Conservation (phyloP, 2,888 invertebrate genomes). For the Stramonita haemastoma region DNA sequence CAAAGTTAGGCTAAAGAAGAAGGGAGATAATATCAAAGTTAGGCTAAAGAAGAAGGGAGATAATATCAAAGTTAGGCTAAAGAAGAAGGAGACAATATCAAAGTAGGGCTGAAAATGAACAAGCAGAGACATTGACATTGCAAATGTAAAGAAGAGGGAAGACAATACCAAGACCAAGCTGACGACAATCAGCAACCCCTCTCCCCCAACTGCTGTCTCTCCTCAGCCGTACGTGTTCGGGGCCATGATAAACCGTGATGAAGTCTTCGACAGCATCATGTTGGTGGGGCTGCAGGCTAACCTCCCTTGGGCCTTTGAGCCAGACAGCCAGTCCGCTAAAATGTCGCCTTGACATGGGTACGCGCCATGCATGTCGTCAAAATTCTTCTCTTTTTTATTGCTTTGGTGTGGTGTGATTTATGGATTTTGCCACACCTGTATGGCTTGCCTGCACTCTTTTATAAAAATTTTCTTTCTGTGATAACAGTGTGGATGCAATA, state of each 20-base stretch:
- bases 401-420: neutral
- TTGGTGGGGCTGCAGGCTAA: conserved; percentile 46
- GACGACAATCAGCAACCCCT: neutral
- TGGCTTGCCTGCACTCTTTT: too few species aligned
- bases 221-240: conserved; percentile 75
- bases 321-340: conserved; percentile 19
- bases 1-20: neutral
- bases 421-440: too few species aligned
- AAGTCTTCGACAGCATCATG: conserved; percentile 66
- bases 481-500: too few species aligned
- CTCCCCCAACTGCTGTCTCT: neutral
- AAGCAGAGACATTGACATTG: neutral
- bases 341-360: conserved; percentile 20
- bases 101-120: too few species aligned
- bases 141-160: neutral
- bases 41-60: too few species aligned
- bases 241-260: conserved; percentile 75
- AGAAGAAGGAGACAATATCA: too few species aligned
- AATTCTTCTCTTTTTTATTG: neutral
- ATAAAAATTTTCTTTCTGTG: too few species aligned
- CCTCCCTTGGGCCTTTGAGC: conserved; percentile 34
- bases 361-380: neutral
- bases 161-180: too few species aligned
- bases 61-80: too few species aligned
- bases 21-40: too few species aligned